phyloP scores from a whole-genome alignment of 2,888 invertebrate genomes.

The Scelioninae gen. 1 region DNA sequence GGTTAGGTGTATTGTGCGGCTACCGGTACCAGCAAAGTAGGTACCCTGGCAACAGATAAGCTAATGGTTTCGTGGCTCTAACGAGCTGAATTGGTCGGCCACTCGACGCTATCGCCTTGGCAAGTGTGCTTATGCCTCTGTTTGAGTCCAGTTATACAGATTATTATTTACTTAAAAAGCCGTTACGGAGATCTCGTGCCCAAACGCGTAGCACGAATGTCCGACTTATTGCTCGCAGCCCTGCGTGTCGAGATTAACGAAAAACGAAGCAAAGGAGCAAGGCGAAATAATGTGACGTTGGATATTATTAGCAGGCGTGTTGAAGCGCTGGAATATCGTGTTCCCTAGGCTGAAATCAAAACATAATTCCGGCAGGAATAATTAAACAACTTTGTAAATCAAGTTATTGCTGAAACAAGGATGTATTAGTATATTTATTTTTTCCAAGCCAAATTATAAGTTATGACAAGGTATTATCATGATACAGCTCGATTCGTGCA shows the following conservation, averaged over 20 bases:
- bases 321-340: constrained; percentile 42
- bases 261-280: constrained; percentile 39
- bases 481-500: constrained; percentile 16
- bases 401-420: constrained; percentile 8
- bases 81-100: constrained; percentile 77
- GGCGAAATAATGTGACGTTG: constrained; percentile 61
- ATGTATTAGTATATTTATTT: constrained; percentile 26
- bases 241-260: constrained; percentile 69
- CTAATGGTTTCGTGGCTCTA: constrained; percentile 82
- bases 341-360: constrained; percentile 47
- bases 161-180: constrained; percentile 82
- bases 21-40: constrained; percentile 77
- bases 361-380: constrained; percentile 40
- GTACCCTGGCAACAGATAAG: constrained; percentile 78
- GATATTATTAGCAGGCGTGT: constrained; percentile 61
- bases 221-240: constrained; percentile 60
- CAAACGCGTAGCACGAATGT: constrained; percentile 70
- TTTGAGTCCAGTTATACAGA: constrained; percentile 77
- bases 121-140: constrained; percentile 79
- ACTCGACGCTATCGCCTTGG: constrained; percentile 75
- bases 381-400: constrained; percentile 51
- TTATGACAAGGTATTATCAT: background rate
- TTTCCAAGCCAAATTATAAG: constrained; percentile 26
- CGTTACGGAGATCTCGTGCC: constrained; percentile 76
- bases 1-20: constrained; percentile 77